These are phyloP conservation scores for Amiota minor DNA, from an alignment of 2,888 invertebrate species.

Conservation along the genomic window DNA sequence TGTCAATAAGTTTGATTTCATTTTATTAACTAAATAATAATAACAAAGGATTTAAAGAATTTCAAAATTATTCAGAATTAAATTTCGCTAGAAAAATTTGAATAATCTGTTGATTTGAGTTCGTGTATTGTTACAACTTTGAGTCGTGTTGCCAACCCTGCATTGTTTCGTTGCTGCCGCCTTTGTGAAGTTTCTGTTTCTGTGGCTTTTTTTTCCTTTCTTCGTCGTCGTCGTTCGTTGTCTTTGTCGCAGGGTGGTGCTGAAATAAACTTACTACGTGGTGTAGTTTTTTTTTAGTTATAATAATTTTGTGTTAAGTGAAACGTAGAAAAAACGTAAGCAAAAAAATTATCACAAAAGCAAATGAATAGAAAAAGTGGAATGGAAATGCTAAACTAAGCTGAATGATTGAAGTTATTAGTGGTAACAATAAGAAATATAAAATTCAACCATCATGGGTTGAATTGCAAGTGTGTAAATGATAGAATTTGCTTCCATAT, in stretches of 20 bases:
- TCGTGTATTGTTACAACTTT: neutral
- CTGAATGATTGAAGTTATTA: too few relatives aligned
- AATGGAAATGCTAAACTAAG: neutral
- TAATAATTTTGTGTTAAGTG: slow-evolving; percentile 22
- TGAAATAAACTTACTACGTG: slow-evolving; percentile 61
- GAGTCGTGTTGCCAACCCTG: slow-evolving; percentile 17
- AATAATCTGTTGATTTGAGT: too few relatives aligned
- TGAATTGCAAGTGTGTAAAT: too few relatives aligned
- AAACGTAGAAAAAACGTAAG: slow-evolving; percentile 29
- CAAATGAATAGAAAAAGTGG: slow-evolving; percentile 1
- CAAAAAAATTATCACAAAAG: slow-evolving; percentile 8
- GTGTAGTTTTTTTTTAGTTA: slow-evolving; percentile 57
- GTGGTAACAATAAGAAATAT: too few relatives aligned
- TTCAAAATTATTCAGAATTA: too few relatives aligned
- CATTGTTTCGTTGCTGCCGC: too few relatives aligned
- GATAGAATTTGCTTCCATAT: too few relatives aligned
- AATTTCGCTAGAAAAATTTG: too few relatives aligned
- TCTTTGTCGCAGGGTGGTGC: slow-evolving; percentile 60
- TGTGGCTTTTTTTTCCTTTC: slow-evolving; percentile 46
- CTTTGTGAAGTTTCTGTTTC: slow-evolving; percentile 41
- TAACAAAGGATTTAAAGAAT: too few relatives aligned
- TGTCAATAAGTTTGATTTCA: neutral
- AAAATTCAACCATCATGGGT: too few relatives aligned
- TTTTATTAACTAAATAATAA: too few relatives aligned
- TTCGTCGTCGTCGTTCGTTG: slow-evolving; percentile 24